Evolutionary conservation across 2,888 invertebrate species (phyloP).

Genomic region (Coremacera marginata): DNA sequence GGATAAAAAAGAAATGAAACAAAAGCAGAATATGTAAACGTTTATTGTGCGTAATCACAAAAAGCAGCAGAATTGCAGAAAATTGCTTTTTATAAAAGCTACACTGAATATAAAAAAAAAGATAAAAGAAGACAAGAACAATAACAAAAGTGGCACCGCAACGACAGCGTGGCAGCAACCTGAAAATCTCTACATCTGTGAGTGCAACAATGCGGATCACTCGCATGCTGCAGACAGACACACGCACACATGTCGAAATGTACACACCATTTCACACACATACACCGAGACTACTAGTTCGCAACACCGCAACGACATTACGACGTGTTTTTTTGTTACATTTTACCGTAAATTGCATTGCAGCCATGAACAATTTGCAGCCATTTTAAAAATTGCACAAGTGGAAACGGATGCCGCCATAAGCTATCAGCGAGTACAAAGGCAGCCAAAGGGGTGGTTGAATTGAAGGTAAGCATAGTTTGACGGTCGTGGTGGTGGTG

Average conservation of each 20-base stretch:
- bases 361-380: slow-evolving; percentile 23
- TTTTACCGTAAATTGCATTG: neutral
- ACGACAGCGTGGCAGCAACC: neutral
- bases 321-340: neutral
- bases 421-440: neutral
- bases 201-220: neutral
- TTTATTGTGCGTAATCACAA: slow-evolving; percentile 17
- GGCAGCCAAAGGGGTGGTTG: neutral
- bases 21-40: neutral
- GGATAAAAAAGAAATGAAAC: neutral
- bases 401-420: slow-evolving; percentile 14
- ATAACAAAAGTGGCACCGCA: neutral
- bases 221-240: neutral
- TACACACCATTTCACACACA: neutral
- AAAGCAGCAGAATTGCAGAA: slow-evolving; percentile 16
- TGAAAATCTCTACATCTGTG: neutral
- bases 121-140: neutral
- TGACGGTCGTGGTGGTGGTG: neutral
- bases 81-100: slow-evolving; percentile 13
- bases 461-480: neutral
- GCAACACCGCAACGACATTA: neutral
- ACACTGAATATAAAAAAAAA: neutral
- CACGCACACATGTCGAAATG: neutral
- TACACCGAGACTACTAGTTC: neutral
- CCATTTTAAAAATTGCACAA: slow-evolving; percentile 30